These are phyloP conservation scores for Cerastis rubricosa DNA, from an alignment of 2,888 invertebrate species.

Conservation along the genomic window DNA sequence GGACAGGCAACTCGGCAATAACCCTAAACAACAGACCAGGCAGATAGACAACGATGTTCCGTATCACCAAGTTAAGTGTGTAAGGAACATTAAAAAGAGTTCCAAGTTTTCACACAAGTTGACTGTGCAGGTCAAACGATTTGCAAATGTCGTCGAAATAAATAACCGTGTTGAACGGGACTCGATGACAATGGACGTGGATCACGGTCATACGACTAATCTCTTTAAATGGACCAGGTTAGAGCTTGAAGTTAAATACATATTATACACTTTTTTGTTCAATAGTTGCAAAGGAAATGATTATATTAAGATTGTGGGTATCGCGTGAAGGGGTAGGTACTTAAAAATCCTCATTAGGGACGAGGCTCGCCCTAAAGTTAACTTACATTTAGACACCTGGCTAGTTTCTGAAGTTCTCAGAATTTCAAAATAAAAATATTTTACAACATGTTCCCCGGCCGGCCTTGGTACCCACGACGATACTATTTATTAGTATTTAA, in stretches of 20 bases:
- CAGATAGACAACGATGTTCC: background rate
- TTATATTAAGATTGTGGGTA: background rate
- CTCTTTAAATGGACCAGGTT: slow-evolving; percentile 58
- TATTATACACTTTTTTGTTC: background rate
- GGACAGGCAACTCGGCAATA: background rate
- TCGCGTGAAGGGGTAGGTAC: background rate
- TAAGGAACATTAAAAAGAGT: slow-evolving; percentile 14
- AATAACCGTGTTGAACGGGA: slow-evolving; percentile 62
- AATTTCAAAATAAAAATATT: background rate
- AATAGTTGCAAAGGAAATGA: background rate
- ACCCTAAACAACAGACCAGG: background rate
- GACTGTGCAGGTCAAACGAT: slow-evolving; percentile 26
- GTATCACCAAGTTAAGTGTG: background rate
- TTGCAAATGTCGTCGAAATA: slow-evolving; percentile 60
- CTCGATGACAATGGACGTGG: slow-evolving; percentile 61
- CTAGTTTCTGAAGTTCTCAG: background rate
- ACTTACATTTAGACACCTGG: background rate
- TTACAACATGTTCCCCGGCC: background rate
- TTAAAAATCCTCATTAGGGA: background rate
- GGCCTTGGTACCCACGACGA: background rate
- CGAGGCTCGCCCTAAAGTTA: background rate
- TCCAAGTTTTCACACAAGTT: slow-evolving; percentile 10
- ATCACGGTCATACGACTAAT: slow-evolving; percentile 70
- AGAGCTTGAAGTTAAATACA: background rate
- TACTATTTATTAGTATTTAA: background rate